Evolutionary conservation across 2,888 invertebrate genomes (phyloP).

Genomic region (Nemurella pictetii): DNA sequence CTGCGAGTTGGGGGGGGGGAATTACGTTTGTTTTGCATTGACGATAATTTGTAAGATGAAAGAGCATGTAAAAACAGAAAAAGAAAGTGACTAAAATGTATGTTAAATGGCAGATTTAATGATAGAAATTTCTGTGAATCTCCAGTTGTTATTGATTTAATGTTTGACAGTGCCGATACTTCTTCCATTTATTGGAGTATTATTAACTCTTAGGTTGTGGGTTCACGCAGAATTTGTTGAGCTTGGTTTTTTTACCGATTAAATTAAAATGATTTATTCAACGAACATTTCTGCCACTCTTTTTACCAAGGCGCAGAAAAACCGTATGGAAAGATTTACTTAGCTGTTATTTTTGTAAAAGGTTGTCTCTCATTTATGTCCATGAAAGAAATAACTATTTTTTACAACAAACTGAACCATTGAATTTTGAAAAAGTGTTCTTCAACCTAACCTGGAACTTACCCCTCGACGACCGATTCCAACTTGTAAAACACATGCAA

Average conservation of each 20-base stretch:
- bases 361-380: background rate
- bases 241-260: background rate
- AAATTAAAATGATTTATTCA: background rate
- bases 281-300: background rate
- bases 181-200: background rate
- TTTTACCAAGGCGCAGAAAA: background rate
- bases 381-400: background rate
- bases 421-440: too few species aligned
- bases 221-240: background rate
- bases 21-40: too few species aligned
- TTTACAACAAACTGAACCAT: background rate
- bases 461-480: too few species aligned
- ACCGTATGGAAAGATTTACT: background rate
- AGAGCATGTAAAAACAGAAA: too few species aligned
- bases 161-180: too few species aligned
- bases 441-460: too few species aligned
- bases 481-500: too few species aligned
- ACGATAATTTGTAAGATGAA: too few species aligned
- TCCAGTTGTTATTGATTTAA: background rate
- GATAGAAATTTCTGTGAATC: background rate
- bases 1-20: too few species aligned
- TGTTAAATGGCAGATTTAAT: too few species aligned
- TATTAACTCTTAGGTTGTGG: background rate
- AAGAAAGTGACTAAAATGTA: too few species aligned
- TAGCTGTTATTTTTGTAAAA: background rate